Percentiles rank a stretch among this genome's conserved stretches.
These are phyloP conservation scores for Melanotaenia trifasciata DNA, from an alignment of 2,797 vertebrate species.

Conservation along the genomic window DNA sequence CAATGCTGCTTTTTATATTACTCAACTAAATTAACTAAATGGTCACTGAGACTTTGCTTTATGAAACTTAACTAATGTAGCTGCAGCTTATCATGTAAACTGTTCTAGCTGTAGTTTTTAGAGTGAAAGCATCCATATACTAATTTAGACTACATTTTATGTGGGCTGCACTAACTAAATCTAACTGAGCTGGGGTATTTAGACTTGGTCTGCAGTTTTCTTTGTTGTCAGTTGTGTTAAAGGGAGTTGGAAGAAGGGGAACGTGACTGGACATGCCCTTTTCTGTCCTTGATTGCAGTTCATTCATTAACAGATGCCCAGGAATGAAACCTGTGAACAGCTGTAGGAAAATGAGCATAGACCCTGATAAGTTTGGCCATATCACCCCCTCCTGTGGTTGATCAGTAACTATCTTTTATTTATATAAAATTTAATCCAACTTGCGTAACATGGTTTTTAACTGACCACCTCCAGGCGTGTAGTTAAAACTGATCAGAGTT, in stretches of 20 bases:
- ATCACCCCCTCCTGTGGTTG: too few relatives aligned
- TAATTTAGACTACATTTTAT: background rate
- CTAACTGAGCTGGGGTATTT: constrained; percentile 31
- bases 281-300: constrained; percentile 46
- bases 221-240: constrained; percentile 38
- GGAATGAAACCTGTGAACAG: constrained; percentile 31
- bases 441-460: background rate
- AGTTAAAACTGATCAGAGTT: background rate
- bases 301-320: constrained; percentile 66
- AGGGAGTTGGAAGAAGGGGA: constrained; percentile 6
- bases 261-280: constrained; percentile 65
- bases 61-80: background rate
- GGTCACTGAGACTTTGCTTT: background rate
- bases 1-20: background rate
- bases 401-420: background rate
- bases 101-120: background rate
- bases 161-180: background rate
- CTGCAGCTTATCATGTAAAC: background rate
- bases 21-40: background rate
- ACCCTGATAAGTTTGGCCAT: constrained; percentile 1
- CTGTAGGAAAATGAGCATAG: constrained; percentile 38
- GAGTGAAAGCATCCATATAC: background rate
- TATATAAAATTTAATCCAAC: background rate
- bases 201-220: constrained; percentile 26
- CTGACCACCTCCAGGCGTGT: background rate